Percentiles rank a stretch among this genome's conserved stretches.
phyloP scores from a whole-genome alignment of 2,797 vertebrate species.

The Enteromius fasciolatus region DNA sequence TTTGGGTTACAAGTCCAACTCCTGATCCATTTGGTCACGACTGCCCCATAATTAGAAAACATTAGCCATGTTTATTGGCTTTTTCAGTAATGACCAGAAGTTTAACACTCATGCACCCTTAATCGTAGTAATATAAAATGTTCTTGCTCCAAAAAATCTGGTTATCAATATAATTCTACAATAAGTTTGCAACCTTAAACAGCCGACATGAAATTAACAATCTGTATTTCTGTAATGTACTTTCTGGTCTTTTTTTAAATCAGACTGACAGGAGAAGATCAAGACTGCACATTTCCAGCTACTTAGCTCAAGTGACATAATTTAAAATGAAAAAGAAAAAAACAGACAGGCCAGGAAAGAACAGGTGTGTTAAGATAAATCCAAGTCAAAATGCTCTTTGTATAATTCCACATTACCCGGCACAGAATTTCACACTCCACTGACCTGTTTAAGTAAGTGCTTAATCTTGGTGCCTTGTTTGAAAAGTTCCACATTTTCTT shows the following conservation, averaged over 20 bases:
- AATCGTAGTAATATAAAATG: neutral
- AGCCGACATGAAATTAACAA: neutral
- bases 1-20: too few species aligned
- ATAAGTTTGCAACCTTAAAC: neutral
- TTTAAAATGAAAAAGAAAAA: conserved; percentile 4
- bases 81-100: neutral
- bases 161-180: neutral
- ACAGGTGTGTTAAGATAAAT: conserved; percentile 30
- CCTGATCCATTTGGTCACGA: too few species aligned
- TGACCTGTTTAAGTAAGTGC: conserved; percentile 83
- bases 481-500: conserved; percentile 84
- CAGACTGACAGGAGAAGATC: neutral
- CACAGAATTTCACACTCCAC: conserved; percentile 42
- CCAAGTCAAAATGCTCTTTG: neutral
- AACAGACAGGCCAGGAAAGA: neutral
- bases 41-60: neutral
- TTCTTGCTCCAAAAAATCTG: neutral
- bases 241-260: neutral
- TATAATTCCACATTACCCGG: conserved; percentile 2
- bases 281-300: neutral
- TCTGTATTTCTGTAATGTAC: conserved; percentile 4
- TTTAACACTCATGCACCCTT: neutral
- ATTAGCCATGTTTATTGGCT: neutral
- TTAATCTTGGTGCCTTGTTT: conserved; percentile 86
- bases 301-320: neutral